Base-by-base conservation (phyloP, 2,888 invertebrate species). In the Unio delphinus region DNA sequence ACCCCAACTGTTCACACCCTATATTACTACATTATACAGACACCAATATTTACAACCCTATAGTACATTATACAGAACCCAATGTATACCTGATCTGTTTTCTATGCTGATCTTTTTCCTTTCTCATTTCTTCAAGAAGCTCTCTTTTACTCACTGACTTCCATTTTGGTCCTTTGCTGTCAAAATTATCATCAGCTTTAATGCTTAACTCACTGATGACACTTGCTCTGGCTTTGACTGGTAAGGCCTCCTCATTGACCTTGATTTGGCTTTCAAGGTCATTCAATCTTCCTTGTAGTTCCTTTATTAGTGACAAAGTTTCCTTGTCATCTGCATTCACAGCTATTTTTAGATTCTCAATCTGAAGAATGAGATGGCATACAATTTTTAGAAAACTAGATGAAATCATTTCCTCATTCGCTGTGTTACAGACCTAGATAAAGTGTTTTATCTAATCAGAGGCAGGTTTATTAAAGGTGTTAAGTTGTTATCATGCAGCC, bases 61-160 rank as follows among this genome's bases (percentile, higher is more conserved):
- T 28, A 28, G 28, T 28, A 28, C 28, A 28, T 28, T 28, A 28
- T 28, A 28, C 28, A 28, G 28, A 28, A 2, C 28, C 28, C 28
- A 1, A 28, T 28, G 28, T 28, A 71, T 69, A 86, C 86, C 80
- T 83, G 61, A 85, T 82, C 65, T 85, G 79, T 61, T 78, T 76
- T 55, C 83, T 72, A 65, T 86, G 83, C 54, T 81, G 76, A 62
- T 83, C 81, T 62, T 83, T 85, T 69, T 87, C 85, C 58, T 82
- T 82, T 54, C 83, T 78, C 64, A 86, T 82, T 65, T 85, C 83
- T 56, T 81, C 76, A 58, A 83, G 66, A 20, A 85, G 65, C 58
- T 83, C 83, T 55, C 76, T 72, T 64, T 84, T 86, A 68, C 80
- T 85, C 81, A 83, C 81, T 3, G 81, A 77, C 67, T 64, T 61